phyloP scores from a whole-genome alignment of 1,140 invertebrate species.

The Tenebrio molitor region DNA sequence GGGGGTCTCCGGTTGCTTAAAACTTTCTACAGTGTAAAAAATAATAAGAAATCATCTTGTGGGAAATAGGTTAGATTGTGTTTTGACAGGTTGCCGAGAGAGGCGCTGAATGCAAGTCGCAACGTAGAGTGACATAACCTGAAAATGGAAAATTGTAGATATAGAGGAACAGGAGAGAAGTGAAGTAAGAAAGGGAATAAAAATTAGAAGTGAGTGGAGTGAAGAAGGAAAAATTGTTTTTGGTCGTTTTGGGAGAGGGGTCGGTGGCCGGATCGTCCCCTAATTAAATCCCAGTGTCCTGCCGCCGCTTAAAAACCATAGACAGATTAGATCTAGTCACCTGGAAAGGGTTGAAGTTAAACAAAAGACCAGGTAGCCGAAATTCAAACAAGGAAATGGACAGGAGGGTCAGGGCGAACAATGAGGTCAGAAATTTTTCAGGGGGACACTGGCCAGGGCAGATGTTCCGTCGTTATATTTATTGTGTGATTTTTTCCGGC shows the following conservation, averaged over 20 bases:
- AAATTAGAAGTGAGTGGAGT: neutral
- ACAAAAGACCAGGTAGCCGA: slow-evolving; percentile 41
- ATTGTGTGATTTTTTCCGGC: neutral
- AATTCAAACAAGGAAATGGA: slow-evolving; percentile 28
- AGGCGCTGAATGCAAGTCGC: no score
- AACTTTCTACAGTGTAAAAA: no score
- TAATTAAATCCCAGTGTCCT: slow-evolving; percentile 23
- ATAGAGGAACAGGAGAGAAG: no score
- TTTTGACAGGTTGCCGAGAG: no score
- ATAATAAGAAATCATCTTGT: no score
- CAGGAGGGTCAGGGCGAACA: slow-evolving; percentile 32
- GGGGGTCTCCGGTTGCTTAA: no score
- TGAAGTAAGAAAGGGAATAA: no score
- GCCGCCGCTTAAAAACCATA: neutral
- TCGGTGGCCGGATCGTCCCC: neutral
- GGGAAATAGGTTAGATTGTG: no score
- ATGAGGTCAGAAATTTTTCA: slow-evolving; percentile 32
- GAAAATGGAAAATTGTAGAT: no score
- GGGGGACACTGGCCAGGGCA: slow-evolving; percentile 41
- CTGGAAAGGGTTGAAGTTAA: slow-evolving; percentile 35
- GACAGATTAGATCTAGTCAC: slow-evolving; percentile 37
- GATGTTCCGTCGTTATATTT: slow-evolving; percentile 45
- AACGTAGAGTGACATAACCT: no score
- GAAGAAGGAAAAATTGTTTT: neutral
- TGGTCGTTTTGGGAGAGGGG: no score